Evolutionary conservation across 2,888 invertebrate species (phyloP), one percentile per base, ranked within the genome.

Genomic region (Thecophora atra): DNA sequence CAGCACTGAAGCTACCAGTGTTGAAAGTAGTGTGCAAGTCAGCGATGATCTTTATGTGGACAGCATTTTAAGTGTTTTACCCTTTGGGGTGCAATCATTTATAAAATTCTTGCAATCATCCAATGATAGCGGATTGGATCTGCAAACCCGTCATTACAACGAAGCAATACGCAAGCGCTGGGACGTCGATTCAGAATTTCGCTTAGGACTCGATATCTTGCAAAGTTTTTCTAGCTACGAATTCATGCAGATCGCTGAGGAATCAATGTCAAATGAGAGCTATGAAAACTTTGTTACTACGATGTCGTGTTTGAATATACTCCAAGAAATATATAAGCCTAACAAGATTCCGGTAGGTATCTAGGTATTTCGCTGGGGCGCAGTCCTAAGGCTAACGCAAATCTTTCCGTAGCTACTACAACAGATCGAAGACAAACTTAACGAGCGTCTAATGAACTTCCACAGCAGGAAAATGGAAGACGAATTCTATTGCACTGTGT

Each of bases 401-500:
- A 17, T 37, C 6, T 44, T 70, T 69, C 26, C 60, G 6, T 71
- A 82, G 82, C 70, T 78, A 19, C 68, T 85, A 37, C 73, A 78
- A 54, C 71, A 78, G 58, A 72, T 85, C 3, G 83, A 85, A 76
- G 78, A 80, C 8, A 76, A 79, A n/a, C 76, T 85, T 28, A 81
- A 81, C 64, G 80, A 79, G 69, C 81, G 78, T 3, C 75, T 85
- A 21, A 77, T 82, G 51, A 75, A 71, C 17, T 85, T 78, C 64
- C 84, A 86, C 64, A 81, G 77, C 63, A 77, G 76, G 8, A 79
- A 80, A 68, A 78, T 81, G 71, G 82, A 83, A 51, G 82, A 83
- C 3, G 81, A 85, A 74, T 82, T 84, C 72, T 82, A 79, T 69
- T 86, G 82, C 65, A 83, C 82, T 19, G 81, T 85, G 8, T 85